phyloP scores from a whole-genome alignment of 2,888 invertebrate species.

The Drosophila gaucha region DNA sequence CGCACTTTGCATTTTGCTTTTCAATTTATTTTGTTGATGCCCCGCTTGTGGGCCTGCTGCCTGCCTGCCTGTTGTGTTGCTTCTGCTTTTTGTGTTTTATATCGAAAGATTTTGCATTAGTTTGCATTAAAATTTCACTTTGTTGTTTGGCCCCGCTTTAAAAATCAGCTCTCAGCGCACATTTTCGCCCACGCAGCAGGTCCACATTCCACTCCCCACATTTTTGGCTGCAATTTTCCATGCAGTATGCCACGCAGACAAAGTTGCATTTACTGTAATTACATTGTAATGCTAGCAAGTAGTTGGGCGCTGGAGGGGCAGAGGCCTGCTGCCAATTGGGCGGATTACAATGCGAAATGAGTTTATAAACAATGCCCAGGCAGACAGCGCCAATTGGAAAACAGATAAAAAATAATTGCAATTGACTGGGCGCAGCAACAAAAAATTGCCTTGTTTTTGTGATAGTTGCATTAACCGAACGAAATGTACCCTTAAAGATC shows the following conservation, averaged over 20 bases:
- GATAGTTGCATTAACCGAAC: slow-evolving; percentile 10
- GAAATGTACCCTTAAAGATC: slow-evolving; percentile 16
- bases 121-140: slow-evolving; percentile 79
- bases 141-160: slow-evolving; percentile 63
- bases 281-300: slow-evolving; percentile 68
- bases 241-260: slow-evolving; percentile 61
- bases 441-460: slow-evolving; percentile 10
- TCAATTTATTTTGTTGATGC: slow-evolving; percentile 70
- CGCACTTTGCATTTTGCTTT: slow-evolving; percentile 76
- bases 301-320: slow-evolving; percentile 29
- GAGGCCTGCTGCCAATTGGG: slow-evolving; percentile 64
- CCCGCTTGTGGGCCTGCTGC: slow-evolving; percentile 31
- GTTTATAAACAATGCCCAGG: slow-evolving; percentile 73
- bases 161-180: slow-evolving; percentile 35
- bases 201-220: slow-evolving; percentile 2
- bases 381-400: slow-evolving; percentile 61
- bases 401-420: slow-evolving; percentile 76
- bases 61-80: slow-evolving; percentile 6
- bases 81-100: slow-evolving; percentile 30
- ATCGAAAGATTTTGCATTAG: slow-evolving; percentile 77
- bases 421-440: slow-evolving; percentile 55
- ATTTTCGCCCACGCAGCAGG: slow-evolving; percentile 62
- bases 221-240: slow-evolving; percentile 58
- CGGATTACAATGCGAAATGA: slow-evolving; percentile 77
- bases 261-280: slow-evolving; percentile 77